Evolutionary conservation across 2,797 vertebrate species (phyloP).

Genomic region (Cuculus canorus): DNA sequence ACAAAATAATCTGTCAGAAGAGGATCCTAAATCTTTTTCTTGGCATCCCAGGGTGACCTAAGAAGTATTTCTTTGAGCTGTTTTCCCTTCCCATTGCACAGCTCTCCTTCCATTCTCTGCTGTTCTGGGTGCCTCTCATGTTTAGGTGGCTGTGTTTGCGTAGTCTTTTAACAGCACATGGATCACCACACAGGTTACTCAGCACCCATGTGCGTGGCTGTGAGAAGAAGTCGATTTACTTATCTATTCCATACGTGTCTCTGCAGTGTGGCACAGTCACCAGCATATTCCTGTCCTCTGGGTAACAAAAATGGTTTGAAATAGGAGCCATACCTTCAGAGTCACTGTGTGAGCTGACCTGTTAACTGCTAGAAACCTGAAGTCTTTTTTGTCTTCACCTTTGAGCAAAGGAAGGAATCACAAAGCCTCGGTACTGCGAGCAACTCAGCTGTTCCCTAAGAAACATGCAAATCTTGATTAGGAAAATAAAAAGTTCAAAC

Average conservation of each 20-base stretch:
- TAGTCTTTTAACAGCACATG: not conserved
- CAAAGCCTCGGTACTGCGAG: not conserved
- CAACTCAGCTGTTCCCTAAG: not conserved
- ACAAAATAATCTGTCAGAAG: not conserved
- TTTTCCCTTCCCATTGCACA: not conserved
- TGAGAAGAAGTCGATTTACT: not conserved
- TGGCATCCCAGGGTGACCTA: not conserved
- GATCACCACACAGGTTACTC: not conserved
- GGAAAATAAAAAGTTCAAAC: not conserved
- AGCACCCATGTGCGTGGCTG: rapidly evolving
- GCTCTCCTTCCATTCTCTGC: not conserved
- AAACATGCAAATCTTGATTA: not conserved
- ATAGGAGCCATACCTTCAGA: not conserved
- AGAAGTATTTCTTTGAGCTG: not conserved
- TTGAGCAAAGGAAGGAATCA: not conserved
- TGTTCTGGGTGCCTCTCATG: not conserved
- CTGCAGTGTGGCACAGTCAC: not conserved
- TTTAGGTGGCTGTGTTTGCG: not conserved
- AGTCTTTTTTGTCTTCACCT: not conserved
- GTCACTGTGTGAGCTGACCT: not conserved
- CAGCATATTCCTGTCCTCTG: not conserved
- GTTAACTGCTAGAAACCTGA: not conserved
- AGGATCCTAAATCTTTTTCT: not conserved
- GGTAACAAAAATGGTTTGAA: not conserved
- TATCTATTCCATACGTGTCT: not conserved